A percentile compares a stretch with the other conserved stretches of the same genome.
Evolutionary conservation across 2,113 vertebrate species (phyloP).

Genomic region (Corvus cornix): DNA sequence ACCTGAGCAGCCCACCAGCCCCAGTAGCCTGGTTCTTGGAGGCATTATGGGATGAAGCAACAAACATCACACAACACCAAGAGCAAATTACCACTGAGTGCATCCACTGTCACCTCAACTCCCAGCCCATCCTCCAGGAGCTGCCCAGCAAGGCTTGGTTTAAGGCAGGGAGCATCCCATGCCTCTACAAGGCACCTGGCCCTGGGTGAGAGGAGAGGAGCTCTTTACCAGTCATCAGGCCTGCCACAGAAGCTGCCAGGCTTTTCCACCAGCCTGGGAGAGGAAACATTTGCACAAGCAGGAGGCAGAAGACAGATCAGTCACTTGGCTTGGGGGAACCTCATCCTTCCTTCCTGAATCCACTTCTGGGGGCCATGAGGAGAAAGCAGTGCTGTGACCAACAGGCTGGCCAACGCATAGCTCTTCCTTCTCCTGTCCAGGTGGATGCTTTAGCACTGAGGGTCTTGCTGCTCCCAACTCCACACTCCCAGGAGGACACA

Average conservation of each 20-base stretch:
- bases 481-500: background rate
- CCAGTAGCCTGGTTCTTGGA: background rate
- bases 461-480: background rate
- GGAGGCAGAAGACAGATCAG: background rate
- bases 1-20: background rate
- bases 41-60: background rate
- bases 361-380: background rate
- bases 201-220: background rate
- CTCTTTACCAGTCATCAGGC: background rate
- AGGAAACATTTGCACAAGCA: background rate
- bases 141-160: background rate
- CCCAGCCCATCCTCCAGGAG: background rate
- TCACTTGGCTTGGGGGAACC: background rate
- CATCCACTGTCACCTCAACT: background rate
- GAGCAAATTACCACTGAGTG: background rate
- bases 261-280: background rate
- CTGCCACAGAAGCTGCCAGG: background rate
- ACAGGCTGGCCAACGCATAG: rapidly evolving
- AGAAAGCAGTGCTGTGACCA: background rate
- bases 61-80: background rate
- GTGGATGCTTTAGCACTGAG: background rate
- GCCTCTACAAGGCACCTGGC: background rate
- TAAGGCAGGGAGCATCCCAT: background rate
- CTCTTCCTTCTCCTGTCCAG: background rate
- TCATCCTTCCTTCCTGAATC: rapidly evolving